Evolutionary conservation across 2,888 invertebrate genomes (phyloP), one percentile per base, ranked within the genome.

Genomic region (Drosophila mayaguana): DNA sequence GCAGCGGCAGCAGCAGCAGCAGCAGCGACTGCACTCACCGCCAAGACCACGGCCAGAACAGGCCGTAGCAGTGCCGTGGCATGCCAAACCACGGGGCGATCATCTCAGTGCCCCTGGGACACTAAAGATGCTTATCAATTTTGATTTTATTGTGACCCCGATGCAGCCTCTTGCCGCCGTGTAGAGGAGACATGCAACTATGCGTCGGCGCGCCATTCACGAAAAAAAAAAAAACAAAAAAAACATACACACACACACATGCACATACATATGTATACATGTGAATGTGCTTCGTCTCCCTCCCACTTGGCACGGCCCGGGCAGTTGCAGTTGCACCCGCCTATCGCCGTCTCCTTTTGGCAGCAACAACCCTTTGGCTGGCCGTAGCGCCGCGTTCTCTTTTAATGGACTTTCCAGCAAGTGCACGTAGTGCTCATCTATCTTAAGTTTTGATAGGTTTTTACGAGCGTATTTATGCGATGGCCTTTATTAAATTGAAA

Each of bases 401-500:
- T 69, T 43, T 60, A 67, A 81, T 78, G 66, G 53, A 56, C 63
- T 78, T 76, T 68, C 71, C 68, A 59, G 78, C 85, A 84, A 88
- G 85, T 84, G 88, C 83, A 88, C 88, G 83, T 83, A 83, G 63
- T 16, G 36, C 63, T 73, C 85, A 83, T 88, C 78, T 85, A 83
- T 88, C 83, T 82, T 82, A 18, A 84, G 73, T 83, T 88, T 88
- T 85, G 83, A 88, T 88, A 80, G 77, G 74, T 75, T 88, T 84
- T 84, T 84, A 88, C 69, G 78, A 80, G 57, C 76, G 63, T 73
- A 73, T 79, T 88, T 81, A 80, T 70, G 75, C 77, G 68, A 61
- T 81, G 78, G 72, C 79, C 88, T 80, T 86, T 86, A 86, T 86
- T 88, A 87, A 86, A 86, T 85, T 85, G 73, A 88, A 88, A 85